A percentile compares a stretch with the other conserved stretches of the same genome.
These are phyloP conservation scores for Leptodactylus fuscus DNA, from an alignment of 2,113 vertebrate genomes.

Conservation along the genomic window DNA sequence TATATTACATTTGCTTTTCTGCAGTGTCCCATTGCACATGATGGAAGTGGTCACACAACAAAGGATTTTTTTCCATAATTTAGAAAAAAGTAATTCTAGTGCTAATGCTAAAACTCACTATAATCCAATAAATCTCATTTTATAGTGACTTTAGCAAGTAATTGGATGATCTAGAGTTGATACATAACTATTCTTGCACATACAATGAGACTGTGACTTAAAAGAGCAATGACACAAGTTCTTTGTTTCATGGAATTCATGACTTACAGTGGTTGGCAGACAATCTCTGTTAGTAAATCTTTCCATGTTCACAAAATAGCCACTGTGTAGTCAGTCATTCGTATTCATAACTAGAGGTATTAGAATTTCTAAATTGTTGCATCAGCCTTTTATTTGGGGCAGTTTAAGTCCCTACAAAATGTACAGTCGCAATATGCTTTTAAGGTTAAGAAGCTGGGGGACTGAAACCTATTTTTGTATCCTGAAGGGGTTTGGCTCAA, in stretches of 20 bases:
- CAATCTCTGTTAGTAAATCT: conserved; percentile 69
- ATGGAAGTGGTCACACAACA: not conserved
- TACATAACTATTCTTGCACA: conserved; percentile 30
- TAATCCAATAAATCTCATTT: conserved; percentile 18
- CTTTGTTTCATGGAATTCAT: conserved; percentile 66
- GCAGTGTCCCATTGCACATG: not conserved
- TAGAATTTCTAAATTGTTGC: conserved; percentile 35
- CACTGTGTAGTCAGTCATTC: conserved; percentile 70
- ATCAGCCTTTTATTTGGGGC: conserved; percentile 17
- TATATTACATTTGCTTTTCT: not conserved
- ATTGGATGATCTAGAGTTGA: not conserved
- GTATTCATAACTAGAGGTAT: conserved; percentile 53
- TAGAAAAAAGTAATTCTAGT: not conserved
- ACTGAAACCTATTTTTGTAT: too few relatives aligned
- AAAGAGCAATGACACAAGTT: conserved; percentile 65
- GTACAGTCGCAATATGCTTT: not conserved
- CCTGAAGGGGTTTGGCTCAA: not conserved
- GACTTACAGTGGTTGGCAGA: conserved; percentile 70
- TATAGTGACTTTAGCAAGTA: not conserved
- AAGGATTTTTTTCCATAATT: not conserved
- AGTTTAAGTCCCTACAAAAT: not conserved
- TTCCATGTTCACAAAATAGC: conserved; percentile 73
- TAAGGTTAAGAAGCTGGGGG: not conserved
- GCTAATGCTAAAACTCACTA: not conserved
- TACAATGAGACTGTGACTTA: conserved; percentile 57